Conservation (phyloP, 2,888 invertebrate genomes). For the Empis livida region DNA sequence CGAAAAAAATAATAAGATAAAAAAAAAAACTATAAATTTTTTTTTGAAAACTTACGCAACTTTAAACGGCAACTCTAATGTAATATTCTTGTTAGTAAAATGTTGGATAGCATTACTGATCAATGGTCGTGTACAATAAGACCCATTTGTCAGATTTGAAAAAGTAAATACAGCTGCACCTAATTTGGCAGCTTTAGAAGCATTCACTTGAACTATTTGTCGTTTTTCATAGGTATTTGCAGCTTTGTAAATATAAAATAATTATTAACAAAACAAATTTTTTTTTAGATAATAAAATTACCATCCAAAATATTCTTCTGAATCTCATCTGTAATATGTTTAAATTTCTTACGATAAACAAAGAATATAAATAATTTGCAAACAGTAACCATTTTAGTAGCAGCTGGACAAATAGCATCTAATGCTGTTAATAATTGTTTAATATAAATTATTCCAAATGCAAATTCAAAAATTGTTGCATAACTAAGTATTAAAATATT, state of each 20-base stretch:
- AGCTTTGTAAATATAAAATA: neutral
- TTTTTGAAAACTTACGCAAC: conserved; percentile 21
- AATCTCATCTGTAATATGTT: neutral
- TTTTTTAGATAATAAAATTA: neutral
- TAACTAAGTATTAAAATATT: neutral
- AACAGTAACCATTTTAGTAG: neutral
- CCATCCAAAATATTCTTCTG: neutral
- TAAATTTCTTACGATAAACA: neutral
- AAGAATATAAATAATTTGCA: neutral
- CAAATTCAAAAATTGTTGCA: neutral
- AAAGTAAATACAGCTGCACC: neutral
- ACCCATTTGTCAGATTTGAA: neutral
- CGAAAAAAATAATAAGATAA: neutral
- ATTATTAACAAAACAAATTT: neutral
- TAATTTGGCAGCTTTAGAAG: neutral
- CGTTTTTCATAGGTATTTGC: neutral
- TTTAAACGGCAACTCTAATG: conserved; percentile 23
- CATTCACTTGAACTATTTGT: neutral
- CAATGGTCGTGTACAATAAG: neutral
- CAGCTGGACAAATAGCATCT: neutral
- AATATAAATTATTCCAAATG: neutral
- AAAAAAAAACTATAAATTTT: conserved; percentile 1
- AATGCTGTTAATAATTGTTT: neutral
- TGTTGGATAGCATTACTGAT: neutral
- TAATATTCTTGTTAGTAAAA: conserved; percentile 14